Base-by-base conservation (phyloP, 2,797 vertebrate species). In the Paedocypris micromegethes region DNA sequence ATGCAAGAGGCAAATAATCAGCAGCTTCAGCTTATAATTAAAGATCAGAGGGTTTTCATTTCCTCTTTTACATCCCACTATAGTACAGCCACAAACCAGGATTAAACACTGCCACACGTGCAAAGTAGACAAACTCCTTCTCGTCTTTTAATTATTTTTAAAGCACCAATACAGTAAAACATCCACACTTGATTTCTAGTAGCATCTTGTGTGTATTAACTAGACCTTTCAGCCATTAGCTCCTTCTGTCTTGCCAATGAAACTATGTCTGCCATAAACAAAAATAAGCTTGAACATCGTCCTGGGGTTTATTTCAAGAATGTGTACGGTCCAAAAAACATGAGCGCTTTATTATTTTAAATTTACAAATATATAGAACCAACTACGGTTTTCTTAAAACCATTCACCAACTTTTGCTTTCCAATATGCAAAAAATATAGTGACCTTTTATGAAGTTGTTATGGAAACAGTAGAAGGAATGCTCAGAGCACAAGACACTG, bases 151-250 rank as follows among this genome's bases (percentile, higher is more conserved):
- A 23, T 23, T 23, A 23, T 23, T 23, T 23, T 23, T 23, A 23
- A 23, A 23, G 23, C 23, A 23, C 23, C 23, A 23, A 23, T 23
- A 55, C 9, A 49, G n/a, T 52, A 47, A 37, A 43, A 51, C 47
- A 58, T 52, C 65, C 48, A 58, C 42, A 59, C 56, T 39, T 68
- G 23, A 46, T 59, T 68, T 59, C 58, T 46, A 66, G 45, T 46
- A 38, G 47, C 38, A 52, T 50, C 50, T 39, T 47, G 50, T 47
- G 49, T 44, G 56, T 46, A 55, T 50, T 62, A 69, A 62, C 45
- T 39, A 68, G 43, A 9, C 43, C 37, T 41, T 3, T 68, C 57
- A 68, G 54, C 52, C 66, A 68, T 68, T 68, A 60, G 66, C 66
- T 68, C 66, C 59, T 68, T 68, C 66, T 53, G 57, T 41, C 66